These are phyloP conservation scores for Remorina albescens DNA, from an alignment of 2,797 vertebrate species.

Conservation along the genomic window DNA sequence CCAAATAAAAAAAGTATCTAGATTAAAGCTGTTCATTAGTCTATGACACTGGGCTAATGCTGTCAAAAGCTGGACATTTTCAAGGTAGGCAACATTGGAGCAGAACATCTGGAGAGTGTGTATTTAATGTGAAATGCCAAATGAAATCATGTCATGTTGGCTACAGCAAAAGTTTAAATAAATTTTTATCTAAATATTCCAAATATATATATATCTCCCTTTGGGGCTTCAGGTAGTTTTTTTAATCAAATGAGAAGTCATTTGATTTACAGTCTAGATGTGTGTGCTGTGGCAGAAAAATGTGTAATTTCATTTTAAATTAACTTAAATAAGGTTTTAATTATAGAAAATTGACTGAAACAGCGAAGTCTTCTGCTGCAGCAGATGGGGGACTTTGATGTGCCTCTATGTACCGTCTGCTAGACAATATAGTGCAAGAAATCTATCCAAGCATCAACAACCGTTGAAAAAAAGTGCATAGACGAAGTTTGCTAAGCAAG, in stretches of 20 bases:
- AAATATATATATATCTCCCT: neutral
- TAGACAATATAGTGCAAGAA: neutral
- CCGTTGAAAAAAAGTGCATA: neutral
- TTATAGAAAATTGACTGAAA: neutral
- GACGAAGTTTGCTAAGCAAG: neutral
- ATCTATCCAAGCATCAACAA: neutral
- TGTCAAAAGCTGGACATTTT: neutral
- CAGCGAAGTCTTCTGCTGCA: too few species aligned
- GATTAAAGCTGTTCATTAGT: constrained; percentile 1
- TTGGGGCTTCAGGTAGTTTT: neutral
- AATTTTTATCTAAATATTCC: neutral
- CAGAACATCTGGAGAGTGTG: too few species aligned
- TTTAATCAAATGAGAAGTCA: neutral
- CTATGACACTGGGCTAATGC: neutral
- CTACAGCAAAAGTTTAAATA: too few species aligned
- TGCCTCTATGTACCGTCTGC: neutral
- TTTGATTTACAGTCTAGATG: neutral
- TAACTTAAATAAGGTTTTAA: neutral
- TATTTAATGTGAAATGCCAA: too few species aligned
- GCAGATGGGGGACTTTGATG: too few species aligned
- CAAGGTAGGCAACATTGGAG: neutral
- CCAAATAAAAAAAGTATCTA: neutral
- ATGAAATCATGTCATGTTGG: too few species aligned
- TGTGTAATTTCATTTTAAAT: neutral
- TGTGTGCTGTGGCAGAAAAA: neutral